phyloP scores from a whole-genome alignment of 2,113 vertebrate genomes.

The Phrynocephalus versicolor region DNA sequence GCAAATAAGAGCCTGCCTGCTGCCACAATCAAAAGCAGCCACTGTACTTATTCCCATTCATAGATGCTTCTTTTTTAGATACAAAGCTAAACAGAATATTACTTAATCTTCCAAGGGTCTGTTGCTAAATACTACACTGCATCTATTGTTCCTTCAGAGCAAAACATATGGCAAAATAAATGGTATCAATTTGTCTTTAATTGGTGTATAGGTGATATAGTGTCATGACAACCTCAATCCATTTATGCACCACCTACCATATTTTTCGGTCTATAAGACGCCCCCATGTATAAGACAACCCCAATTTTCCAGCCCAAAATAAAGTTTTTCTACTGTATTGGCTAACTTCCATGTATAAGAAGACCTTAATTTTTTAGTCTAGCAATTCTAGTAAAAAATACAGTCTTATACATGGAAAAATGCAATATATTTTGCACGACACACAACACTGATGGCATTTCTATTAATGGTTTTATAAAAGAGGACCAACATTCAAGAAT shows the following conservation, averaged over 20 bases:
- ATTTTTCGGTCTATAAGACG: no score
- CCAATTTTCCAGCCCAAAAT: no score
- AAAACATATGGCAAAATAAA: neutral
- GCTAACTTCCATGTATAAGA: no score
- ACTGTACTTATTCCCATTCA: neutral
- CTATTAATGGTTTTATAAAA: neutral
- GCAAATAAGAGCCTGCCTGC: neutral
- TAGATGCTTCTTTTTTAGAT: neutral
- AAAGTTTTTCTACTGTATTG: no score
- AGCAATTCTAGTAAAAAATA: no score
- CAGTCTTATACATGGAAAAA: no score
- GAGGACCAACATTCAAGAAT: neutral
- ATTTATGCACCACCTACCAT: neutral
- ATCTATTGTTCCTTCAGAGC: neutral
- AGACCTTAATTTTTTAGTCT: no score
- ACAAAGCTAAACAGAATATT: neutral
- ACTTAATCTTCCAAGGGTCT: neutral
- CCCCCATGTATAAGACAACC: no score
- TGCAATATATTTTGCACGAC: neutral
- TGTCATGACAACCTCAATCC: neutral
- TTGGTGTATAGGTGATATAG: neutral
- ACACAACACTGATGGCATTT: neutral
- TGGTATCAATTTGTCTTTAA: neutral
- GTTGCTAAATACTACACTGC: conserved; percentile 5
- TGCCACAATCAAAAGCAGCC: neutral